Base-by-base conservation (phyloP, 2,888 invertebrate species). In the Adelphocoris suturalis region DNA sequence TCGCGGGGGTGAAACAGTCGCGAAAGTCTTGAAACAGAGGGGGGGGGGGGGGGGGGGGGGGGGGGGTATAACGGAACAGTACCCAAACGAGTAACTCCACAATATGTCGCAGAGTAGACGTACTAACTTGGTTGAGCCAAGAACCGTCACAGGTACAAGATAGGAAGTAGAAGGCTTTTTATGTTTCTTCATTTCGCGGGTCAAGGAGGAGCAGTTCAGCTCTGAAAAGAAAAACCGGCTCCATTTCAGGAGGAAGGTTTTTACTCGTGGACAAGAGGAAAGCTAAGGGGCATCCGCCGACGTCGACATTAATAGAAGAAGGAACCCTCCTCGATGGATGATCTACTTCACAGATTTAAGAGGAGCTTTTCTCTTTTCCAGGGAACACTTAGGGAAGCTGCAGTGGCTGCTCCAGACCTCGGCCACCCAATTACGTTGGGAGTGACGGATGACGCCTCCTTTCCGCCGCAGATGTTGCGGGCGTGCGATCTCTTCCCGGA, bases 381-480 rank as follows among this genome's bases (percentile, higher is more conserved):
- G 19, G 9, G 19, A 19, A 68, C 68, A 27, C 27, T 68, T 27
- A 68, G 19, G 27, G 68, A 68, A 23, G 68, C 68, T 68, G 68
- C 19, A 68, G 27, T 5, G 23, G 19, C 27, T 27, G 23, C n/a
- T n/a, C 7, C 7, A n/a, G 7, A 61, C 61, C 61, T 2, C 61
- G 27, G 27, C 0, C 68, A 12, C 27, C 68, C 68, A 68, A 68
- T 68, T 68, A 68, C 23, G 68, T 19, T 27, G 9, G 19, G 11
- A 68, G 68, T 68, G 68, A 68, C 68, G 68, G 68, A 68, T 68
- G 68, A 68, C 68, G 68, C 68, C 23, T 23, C 68, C 68, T 68
- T 23, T 68, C 68, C 68, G 68, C 68, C 68, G 68, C 68, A 68
- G 68, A 68, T 68, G 68, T 61, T 61, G 68, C 52, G 52, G 52